Base-by-base conservation (phyloP, 1,140 invertebrate genomes). In the Procambarus clarkii region DNA sequence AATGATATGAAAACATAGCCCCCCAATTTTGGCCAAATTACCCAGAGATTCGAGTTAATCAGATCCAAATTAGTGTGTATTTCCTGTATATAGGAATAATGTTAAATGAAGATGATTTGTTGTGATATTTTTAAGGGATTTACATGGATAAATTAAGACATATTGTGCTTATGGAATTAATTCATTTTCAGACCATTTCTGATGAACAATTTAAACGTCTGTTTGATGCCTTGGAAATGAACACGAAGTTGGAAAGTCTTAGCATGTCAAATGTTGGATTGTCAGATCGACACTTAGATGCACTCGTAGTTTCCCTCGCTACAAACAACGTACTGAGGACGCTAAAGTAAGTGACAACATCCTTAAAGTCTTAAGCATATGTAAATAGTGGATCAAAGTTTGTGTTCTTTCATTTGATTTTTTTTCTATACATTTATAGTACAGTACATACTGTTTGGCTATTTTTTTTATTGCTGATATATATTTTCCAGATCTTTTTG, bases 241-340 rank as follows among this genome's bases (percentile, higher is more conserved):
- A 99, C 95, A 98, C 98, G 88, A 96, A 98, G 94, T 95, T 99
- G 93, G 98, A 99, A 95, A 97, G 97, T 78, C 95, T 99, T 89
- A 97, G 97, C 94, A 96, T 99, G 94, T 97, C 98, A 91, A 99
- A 99, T 95, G 98, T 98, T 13, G 97, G 98, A 60, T 96, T 99
- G 88, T 97, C 96, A 83, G 99, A 99, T 95, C 96, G 96, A 94
- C 97, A 97, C 93, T 98, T 97, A 81, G 95, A 97, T 94, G 96
- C 96, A 94, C 95, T 99, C 93, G 97, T 97, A 87, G 97, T 98
- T 94, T 97, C 97, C 60, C 95, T 99, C 86, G 96, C 97, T 94
- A 96, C 96, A 92, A 99, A 99, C 95, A 97, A 96, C 94, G 97
- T 97, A 83, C 95, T 99, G 92, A 96, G 97, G 94, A 97, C 98